Percentiles rank a stretch among this genome's conserved stretches.
Conservation (phyloP, 2,888 invertebrate species). For the Diaperis boleti region DNA sequence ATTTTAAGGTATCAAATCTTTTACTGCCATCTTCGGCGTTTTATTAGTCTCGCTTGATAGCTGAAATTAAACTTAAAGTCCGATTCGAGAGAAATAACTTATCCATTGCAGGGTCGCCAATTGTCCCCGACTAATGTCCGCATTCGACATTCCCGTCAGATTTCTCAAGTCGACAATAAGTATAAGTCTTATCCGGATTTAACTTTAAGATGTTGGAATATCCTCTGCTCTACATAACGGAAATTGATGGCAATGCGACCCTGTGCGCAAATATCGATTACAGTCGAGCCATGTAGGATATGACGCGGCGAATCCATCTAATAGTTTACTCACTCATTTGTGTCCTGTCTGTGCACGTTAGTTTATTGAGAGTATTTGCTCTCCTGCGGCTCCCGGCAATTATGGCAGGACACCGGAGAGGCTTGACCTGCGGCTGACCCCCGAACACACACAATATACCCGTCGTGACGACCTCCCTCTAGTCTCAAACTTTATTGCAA, state of each 20-base stretch:
- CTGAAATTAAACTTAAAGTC: no score
- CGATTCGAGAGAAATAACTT: no score
- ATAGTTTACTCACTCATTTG: slow-evolving; percentile 39
- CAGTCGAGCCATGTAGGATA: slow-evolving; percentile 20
- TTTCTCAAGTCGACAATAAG: slow-evolving; percentile 9
- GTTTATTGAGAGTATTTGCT: slow-evolving; percentile 41
- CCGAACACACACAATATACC: slow-evolving; percentile 35
- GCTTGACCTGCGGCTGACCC: slow-evolving; percentile 42
- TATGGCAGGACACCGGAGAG: slow-evolving; percentile 41
- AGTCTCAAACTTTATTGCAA: slow-evolving; percentile 36
- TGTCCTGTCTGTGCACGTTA: slow-evolving; percentile 36
- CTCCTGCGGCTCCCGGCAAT: slow-evolving; percentile 42
- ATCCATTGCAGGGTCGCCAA: no score
- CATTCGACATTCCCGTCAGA: background rate
- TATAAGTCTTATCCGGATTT: slow-evolving; percentile 20
- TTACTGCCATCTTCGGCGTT: no score
- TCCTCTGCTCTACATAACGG: slow-evolving; percentile 25
- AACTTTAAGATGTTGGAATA: slow-evolving; percentile 19
- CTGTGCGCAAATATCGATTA: slow-evolving; percentile 31
- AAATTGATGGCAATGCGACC: slow-evolving; percentile 28
- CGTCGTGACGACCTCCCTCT: slow-evolving; percentile 18
- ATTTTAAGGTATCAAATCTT: no score
- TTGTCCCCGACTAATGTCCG: background rate
- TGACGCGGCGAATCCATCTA: slow-evolving; percentile 18
- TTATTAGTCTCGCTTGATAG: no score